Conservation (phyloP, 2,888 invertebrate species). For the Sialis lutaria region DNA sequence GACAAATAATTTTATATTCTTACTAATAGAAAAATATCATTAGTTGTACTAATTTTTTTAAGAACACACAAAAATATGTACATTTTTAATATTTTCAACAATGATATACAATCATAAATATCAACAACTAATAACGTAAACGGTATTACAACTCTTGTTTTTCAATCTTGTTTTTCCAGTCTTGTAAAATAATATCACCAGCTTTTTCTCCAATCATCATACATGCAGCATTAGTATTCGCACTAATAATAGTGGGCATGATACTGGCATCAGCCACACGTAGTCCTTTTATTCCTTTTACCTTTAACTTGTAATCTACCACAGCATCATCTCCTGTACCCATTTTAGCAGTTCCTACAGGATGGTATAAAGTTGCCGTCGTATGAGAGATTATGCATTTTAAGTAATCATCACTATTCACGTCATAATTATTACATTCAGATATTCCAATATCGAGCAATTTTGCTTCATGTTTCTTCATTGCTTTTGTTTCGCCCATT, state of each 20-base stretch:
- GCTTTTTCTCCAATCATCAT: slow-evolving; percentile 4
- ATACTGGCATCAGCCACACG: slow-evolving; percentile 2
- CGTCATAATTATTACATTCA: slow-evolving; percentile 25
- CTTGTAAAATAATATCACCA: slow-evolving; percentile 1
- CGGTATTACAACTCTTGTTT: not conserved
- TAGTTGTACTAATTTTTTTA: no score
- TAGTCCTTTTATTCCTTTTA: slow-evolving; percentile 1
- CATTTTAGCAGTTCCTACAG: slow-evolving; percentile 20
- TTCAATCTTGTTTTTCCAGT: not conserved
- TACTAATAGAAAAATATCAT: no score
- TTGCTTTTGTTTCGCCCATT: slow-evolving; percentile 29
- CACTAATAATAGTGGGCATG: slow-evolving; percentile 1
- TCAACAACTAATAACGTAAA: not conserved
- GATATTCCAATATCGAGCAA: slow-evolving; percentile 32
- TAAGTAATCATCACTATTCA: slow-evolving; percentile 30
- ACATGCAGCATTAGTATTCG: not conserved
- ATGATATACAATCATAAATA: no score
- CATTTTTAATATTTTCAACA: no score
- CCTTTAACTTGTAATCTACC: slow-evolving; percentile 1
- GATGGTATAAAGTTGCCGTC: slow-evolving; percentile 17
- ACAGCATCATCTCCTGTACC: slow-evolving; percentile 1
- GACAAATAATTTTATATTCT: not conserved
- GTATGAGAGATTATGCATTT: slow-evolving; percentile 24
- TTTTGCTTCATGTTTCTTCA: slow-evolving; percentile 35
- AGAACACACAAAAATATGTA: no score